These are phyloP conservation scores for Pseudochirops corinnae DNA, from an alignment of 2,797 vertebrate species.

Conservation along the genomic window DNA sequence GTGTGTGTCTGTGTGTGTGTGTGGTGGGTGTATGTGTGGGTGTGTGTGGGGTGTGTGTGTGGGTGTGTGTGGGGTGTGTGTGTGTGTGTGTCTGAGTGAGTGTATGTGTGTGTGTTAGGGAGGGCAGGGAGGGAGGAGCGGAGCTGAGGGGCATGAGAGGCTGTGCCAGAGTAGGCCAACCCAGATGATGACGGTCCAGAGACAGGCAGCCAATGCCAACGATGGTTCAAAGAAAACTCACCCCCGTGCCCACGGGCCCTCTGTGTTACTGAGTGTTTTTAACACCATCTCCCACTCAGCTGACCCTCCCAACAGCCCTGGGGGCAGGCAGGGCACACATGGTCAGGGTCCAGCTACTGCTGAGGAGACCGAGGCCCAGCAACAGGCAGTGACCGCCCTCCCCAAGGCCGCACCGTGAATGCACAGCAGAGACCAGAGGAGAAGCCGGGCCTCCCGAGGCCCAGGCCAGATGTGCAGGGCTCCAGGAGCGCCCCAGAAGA, in stretches of 20 bases:
- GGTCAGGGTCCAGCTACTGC: neutral
- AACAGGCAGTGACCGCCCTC: neutral
- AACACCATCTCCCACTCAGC: neutral
- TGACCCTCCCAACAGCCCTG: too few relatives aligned
- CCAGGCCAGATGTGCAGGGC: too few relatives aligned
- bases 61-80: neutral
- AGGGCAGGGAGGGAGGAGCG: neutral
- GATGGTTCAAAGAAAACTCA: too few relatives aligned
- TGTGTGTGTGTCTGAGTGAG: too few relatives aligned
- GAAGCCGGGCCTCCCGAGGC: neutral
- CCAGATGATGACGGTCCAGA: neutral
- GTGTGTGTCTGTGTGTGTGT: too few relatives aligned
- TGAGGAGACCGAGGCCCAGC: neutral
- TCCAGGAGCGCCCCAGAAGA: too few relatives aligned
- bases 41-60: too few relatives aligned
- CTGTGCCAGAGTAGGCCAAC: too few relatives aligned
- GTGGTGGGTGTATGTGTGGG: too few relatives aligned
- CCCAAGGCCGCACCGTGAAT: neutral
- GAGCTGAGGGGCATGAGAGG: too few relatives aligned
- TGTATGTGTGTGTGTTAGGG: too few relatives aligned
- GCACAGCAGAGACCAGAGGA: too few relatives aligned
- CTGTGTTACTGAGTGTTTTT: neutral
- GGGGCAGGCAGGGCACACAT: neutral
- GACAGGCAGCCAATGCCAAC: neutral
- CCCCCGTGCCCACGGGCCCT: neutral